Evolutionary conservation across 2,888 invertebrate species (phyloP), one percentile per base, ranked within the genome.

Genomic region (Lydus trimaculatus): DNA sequence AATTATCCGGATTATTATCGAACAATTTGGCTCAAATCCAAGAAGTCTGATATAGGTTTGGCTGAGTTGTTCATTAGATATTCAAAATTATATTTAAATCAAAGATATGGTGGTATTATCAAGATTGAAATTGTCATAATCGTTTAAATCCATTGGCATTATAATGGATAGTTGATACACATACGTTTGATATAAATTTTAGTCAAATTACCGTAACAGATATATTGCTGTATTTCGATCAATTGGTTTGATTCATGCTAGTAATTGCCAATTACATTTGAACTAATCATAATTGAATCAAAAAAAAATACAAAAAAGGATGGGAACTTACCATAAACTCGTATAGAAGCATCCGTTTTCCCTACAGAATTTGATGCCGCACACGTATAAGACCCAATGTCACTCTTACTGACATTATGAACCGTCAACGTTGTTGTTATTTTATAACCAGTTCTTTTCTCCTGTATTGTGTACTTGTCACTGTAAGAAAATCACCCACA

Each of bases 291-390:
- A 33, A 83, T 80, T 75, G 82, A 83, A 83, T 76, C 56, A 81
- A 79, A 65, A 70, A 43, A 43, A 43, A 20, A 17, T 43, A 61
- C 61, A 61, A 20, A 23, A 20, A 63, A 52, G 17, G 25, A 33
- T 78, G 85, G 20, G 25, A 39, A 78, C 86, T 87, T 84, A 92
- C 92, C 91, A 80, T 91, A 91, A 61, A 93, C 85, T 73, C 91
- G 85, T 68, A 92, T 87, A 23, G 90, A 90, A 33, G 91, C 91
- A 77, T 92, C 91, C 1, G 91, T 89, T 79, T 89, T 90, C 4
- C 93, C 93, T 83, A 92, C 87, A 11, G 90, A 90, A 77, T 93
- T 93, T 9, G 90, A 89, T 1, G 92, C 90, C 0, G 91, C 88
- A 80, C 93, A 93, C 61, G 89, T 90, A 82, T 92, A 93, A 2